Percentiles rank a stretch among this genome's conserved stretches.
phyloP scores from a whole-genome alignment of 2,888 invertebrate genomes.

The Tryphoninae sp. region DNA sequence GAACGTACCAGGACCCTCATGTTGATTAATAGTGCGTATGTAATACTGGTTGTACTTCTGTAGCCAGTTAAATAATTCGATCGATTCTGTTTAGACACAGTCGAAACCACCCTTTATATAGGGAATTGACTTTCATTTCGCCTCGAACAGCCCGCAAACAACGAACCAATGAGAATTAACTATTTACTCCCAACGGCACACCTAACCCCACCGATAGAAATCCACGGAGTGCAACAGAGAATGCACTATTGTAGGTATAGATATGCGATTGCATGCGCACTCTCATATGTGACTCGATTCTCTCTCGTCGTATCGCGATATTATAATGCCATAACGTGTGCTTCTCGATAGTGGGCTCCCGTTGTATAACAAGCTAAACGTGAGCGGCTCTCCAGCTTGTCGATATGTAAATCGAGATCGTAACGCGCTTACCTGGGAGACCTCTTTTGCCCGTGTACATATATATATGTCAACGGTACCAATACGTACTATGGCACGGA shows the following conservation, averaged over 20 bases:
- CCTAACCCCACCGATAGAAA: constrained; percentile 70
- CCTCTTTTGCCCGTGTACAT: constrained; percentile 61
- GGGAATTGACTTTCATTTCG: constrained; percentile 81
- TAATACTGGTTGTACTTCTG: constrained; percentile 45
- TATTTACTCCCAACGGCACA: constrained; percentile 76
- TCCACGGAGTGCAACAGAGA: constrained; percentile 16
- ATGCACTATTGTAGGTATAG: background rate
- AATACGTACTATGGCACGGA: constrained; percentile 53
- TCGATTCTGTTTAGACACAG: constrained; percentile 73
- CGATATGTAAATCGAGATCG: constrained; percentile 69
- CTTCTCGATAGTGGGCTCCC: constrained; percentile 44
- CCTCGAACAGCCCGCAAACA: constrained; percentile 76
- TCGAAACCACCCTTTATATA: constrained; percentile 81
- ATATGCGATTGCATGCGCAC: background rate
- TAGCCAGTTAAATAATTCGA: constrained; percentile 72
- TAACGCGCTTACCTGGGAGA: constrained; percentile 15
- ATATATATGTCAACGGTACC: constrained; percentile 38
- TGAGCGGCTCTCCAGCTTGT: constrained; percentile 61
- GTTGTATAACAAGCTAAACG: constrained; percentile 78
- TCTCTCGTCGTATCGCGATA: constrained; percentile 59
- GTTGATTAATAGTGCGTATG: constrained; percentile 67
- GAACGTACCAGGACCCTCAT: constrained; percentile 80
- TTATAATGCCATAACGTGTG: constrained; percentile 75
- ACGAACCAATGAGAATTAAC: constrained; percentile 71
- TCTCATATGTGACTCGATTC: constrained; percentile 31